Percentiles rank a stretch among this genome's conserved stretches.
Conservation (phyloP, 2,888 invertebrate species). For the Sialis lutaria region DNA sequence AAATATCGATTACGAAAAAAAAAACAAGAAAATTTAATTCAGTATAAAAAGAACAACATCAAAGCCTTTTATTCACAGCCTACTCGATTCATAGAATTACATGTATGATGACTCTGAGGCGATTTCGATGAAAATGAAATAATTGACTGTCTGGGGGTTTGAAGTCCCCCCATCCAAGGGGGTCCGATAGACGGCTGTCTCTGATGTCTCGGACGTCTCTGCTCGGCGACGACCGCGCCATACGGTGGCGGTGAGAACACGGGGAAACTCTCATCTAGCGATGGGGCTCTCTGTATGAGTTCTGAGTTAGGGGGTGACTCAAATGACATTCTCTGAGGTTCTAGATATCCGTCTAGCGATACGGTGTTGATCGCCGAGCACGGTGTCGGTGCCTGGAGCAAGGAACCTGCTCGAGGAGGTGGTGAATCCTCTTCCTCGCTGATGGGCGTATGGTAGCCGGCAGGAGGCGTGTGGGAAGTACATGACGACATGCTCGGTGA, state of each 20-base stretch:
- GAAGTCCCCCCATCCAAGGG: slow-evolving; percentile 31
- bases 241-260: slow-evolving; percentile 72
- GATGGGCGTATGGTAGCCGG: slow-evolving; percentile 66
- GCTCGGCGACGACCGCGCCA: slow-evolving; percentile 24
- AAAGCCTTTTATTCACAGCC: not conserved
- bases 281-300: slow-evolving; percentile 43
- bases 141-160: slow-evolving; percentile 53
- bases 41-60: no score
- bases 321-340: slow-evolving; percentile 67
- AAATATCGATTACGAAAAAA: no score
- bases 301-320: slow-evolving; percentile 63
- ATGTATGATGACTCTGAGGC: slow-evolving; percentile 73
- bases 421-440: slow-evolving; percentile 35
- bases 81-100: slow-evolving; percentile 34
- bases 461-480: slow-evolving; percentile 40
- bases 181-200: slow-evolving; percentile 30
- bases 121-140: slow-evolving; percentile 61
- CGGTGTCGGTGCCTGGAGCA: slow-evolving; percentile 48
- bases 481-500: slow-evolving; percentile 41
- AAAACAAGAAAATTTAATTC: no score
- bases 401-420: slow-evolving; percentile 33
- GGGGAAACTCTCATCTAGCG: slow-evolving; percentile 68
- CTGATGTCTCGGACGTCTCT: slow-evolving; percentile 17
- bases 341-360: slow-evolving; percentile 71
- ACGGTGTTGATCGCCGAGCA: slow-evolving; percentile 73